These are phyloP conservation scores for Synchiropus splendidus DNA, from an alignment of 2,113 vertebrate species.

Conservation along the genomic window DNA sequence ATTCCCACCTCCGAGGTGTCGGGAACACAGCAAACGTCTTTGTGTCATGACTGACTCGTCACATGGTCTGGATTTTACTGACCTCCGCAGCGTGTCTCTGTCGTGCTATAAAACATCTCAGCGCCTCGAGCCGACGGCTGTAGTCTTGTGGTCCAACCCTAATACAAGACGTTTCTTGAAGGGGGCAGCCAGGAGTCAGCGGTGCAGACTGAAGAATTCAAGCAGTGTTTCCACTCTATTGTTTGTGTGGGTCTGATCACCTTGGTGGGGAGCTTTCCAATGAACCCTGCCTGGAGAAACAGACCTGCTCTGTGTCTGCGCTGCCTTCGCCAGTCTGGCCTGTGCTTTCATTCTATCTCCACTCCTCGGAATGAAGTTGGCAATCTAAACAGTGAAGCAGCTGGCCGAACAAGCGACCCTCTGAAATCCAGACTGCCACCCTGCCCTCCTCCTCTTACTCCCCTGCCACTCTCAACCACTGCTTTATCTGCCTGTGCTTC, in stretches of 20 bases:
- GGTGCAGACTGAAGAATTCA: conserved; percentile 57
- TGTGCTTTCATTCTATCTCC: conserved; percentile 42
- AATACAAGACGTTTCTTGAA: conserved; percentile 5
- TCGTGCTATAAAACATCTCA: too few relatives aligned
- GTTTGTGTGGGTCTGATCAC: conserved; percentile 17
- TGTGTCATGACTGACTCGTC: too few relatives aligned
- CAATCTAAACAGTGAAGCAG: conserved; percentile 56
- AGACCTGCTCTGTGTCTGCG: conserved; percentile 13
- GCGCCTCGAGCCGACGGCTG: too few relatives aligned
- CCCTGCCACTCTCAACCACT: conserved; percentile 21
- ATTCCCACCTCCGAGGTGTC: too few relatives aligned
- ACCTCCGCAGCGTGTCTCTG: too few relatives aligned
- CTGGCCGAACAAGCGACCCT: conserved; percentile 58
- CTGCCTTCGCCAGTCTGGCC: conserved; percentile 19
- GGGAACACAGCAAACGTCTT: too few relatives aligned
- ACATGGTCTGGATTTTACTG: too few relatives aligned
- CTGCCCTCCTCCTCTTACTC: conserved; percentile 21
- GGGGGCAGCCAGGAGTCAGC: conserved; percentile 44
- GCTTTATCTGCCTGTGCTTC: conserved; percentile 36
- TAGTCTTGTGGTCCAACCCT: too few relatives aligned
- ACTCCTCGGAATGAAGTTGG: conserved; percentile 50
- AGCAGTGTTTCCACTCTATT: conserved; percentile 39
- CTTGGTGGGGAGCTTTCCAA: neutral
- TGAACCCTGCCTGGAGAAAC: neutral
- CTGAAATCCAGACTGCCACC: conserved; percentile 46